Evolutionary conservation across 1,140 invertebrate genomes (phyloP), one percentile per base, ranked within the genome.

Genomic region (Drosophila ananassae): DNA sequence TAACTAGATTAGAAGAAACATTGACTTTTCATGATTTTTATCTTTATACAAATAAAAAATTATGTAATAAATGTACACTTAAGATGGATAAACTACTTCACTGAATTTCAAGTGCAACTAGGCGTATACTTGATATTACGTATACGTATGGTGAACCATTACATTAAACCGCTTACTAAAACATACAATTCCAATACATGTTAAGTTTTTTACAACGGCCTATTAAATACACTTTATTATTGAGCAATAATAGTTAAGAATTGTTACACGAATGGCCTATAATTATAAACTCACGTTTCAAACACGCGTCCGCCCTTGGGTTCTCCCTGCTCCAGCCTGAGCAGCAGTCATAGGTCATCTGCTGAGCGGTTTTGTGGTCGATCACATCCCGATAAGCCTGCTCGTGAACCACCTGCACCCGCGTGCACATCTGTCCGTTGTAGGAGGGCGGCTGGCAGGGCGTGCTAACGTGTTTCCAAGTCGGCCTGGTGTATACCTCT

Each of bases 271-370:
- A 17, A 17, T 17, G 17, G 17, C 17, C 17, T 17, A 17, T 17
- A 17, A 17, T 37, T 37, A 3, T 3, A n/a, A 17, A 92, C 93
- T 94, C 90, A 95, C 94, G 93, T 93, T 94, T 94, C 77, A 94
- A 94, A 75, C 95, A 95, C 24, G 94, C 94, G 61, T 93, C 93
- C 69, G 94, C 93, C 30, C 92, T 90, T 53, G 92, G 92, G 9
- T 89, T 92, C 32, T 93, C 89, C 67, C 94, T 93, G 5, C 92
- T 93, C 94, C 94, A 95, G 59, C 95, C 94, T 2, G 94, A 94
- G 80, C 95, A 95, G 77, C 95, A 95, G 21, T 92, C 78, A 75
- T 93, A 93, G 28, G 83, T 84, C 24, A 93, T 87, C 61, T 92
- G 89, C 39, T 92, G 92, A 39, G 90, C 92, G 47, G 92, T 91